Base-by-base conservation (phyloP, 2,888 invertebrate species). In the Perdita meconis region DNA sequence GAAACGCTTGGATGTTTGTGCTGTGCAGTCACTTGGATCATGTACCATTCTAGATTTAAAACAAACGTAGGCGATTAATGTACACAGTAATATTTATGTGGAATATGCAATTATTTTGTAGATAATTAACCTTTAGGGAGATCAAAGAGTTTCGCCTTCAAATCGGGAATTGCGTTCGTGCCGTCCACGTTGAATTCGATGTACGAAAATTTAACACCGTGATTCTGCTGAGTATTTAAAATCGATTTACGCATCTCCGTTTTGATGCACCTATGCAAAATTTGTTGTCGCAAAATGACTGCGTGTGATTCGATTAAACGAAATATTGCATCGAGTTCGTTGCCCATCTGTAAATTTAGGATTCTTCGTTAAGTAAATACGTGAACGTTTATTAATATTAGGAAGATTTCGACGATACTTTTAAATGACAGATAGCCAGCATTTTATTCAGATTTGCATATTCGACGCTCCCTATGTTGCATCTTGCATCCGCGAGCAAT, bases 251-350 rank as follows among this genome's bases (percentile, higher is more conserved):
- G 79, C 34, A 89, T 38, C 67, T 87, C 75, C 0, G 81, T 86
- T 80, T 92, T 92, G 0, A 81, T 36, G 60, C 71, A 86, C 59
- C 91, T 89, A 16, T 90, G 87, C 36, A 88, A 71, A 42, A 90
- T 83, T 65, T 90, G 90, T 38, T 90, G 90, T 19, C 90, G 84
- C 19, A 92, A 83, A 70, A 89, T 85, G 42, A 87, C 83, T 0
- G 91, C 88, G 64, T 92, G 92, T 0, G 92, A 89, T 78, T 90
- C 90, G 5, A 87, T 83, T 69, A 92, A 84, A 70, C 89, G 82
- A 77, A 82, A 86, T 36, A 91, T 85, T 2, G 88, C 92, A 42
- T 87, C 80, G 0, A 85, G 30, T 75, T 91, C 90, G 47, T 89
- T 85, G 0, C 80, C 82, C 34, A 56, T 42, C 72, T 81, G 26